Percentiles rank a stretch among this genome's conserved stretches.
phyloP scores from a whole-genome alignment of 37 sponge, comb jelly and placozoan species.

The Bolinopsis microptera region DNA sequence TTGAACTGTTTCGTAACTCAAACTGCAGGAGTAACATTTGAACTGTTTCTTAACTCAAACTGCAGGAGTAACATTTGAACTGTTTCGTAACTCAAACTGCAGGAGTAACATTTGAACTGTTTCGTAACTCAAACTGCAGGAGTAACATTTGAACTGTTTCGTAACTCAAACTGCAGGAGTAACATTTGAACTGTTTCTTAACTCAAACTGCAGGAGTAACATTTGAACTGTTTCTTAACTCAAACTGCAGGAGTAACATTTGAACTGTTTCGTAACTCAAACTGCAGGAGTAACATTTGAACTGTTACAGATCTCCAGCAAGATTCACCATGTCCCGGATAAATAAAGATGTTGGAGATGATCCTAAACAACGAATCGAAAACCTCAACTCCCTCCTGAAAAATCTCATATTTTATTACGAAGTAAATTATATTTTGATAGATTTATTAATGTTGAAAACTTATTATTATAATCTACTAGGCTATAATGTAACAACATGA shows the following conservation, averaged over 20 bases:
- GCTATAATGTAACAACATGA: no score
- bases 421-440: background rate
- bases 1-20: no score
- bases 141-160: background rate
- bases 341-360: constrained; percentile 53
- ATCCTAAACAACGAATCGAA: constrained; percentile 19
- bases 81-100: no score
- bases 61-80: no score
- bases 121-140: no score
- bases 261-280: background rate
- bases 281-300: background rate
- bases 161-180: background rate
- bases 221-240: no score
- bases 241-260: no score
- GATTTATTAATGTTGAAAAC: no score
- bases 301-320: constrained; percentile 32
- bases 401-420: constrained; percentile 40
- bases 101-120: background rate
- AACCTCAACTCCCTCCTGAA: constrained; percentile 38
- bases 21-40: no score
- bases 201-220: no score
- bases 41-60: no score
- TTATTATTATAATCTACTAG: no score
- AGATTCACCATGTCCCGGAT: constrained; percentile 47
- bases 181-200: background rate